Conservation (phyloP, 92 coral and sea anemone genomes). For the Zoanthus sansibaricus region DNA sequence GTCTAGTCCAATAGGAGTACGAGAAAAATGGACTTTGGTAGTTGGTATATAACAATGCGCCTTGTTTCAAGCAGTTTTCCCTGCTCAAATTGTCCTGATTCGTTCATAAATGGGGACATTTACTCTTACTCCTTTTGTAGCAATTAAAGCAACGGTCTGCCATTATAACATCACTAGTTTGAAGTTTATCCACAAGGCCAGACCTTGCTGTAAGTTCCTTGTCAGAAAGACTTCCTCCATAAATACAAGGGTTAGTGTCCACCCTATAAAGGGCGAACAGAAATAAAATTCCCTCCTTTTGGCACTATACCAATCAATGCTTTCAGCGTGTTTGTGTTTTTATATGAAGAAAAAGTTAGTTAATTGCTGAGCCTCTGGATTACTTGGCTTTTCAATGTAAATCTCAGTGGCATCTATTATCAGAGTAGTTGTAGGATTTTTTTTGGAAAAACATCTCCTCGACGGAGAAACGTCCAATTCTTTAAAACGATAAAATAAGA, state of each 20-base stretch:
- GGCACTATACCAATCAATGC: too few species aligned
- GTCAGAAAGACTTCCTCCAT: conserved; percentile 68
- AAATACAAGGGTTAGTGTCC: too few species aligned
- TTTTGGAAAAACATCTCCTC: conserved; percentile 57
- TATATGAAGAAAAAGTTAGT: too few species aligned
- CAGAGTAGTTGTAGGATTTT: conserved; percentile 53
- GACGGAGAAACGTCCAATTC: conserved; percentile 68
- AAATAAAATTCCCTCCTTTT: conserved; percentile 62
- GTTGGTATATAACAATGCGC: neutral
- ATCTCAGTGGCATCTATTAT: conserved; percentile 58
- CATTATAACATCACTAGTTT: conserved; percentile 61
- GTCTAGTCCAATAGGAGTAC: too few species aligned
- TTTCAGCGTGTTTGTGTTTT: too few species aligned
- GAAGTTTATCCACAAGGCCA: conserved; percentile 59
- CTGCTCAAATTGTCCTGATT: conserved; percentile 64
- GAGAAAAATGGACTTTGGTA: too few species aligned
- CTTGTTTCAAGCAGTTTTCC: conserved; percentile 53
- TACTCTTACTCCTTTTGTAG: conserved; percentile 63
- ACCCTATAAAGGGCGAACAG: conserved; percentile 63
- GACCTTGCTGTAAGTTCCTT: too few species aligned
- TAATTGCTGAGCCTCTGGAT: too few species aligned
- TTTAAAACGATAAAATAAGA: conserved; percentile 53
- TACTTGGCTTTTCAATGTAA: too few species aligned
- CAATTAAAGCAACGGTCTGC: too few species aligned
- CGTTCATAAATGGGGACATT: conserved; percentile 74